Base-by-base conservation (phyloP, 2,113 vertebrate species). In the Clarias gariepinus region DNA sequence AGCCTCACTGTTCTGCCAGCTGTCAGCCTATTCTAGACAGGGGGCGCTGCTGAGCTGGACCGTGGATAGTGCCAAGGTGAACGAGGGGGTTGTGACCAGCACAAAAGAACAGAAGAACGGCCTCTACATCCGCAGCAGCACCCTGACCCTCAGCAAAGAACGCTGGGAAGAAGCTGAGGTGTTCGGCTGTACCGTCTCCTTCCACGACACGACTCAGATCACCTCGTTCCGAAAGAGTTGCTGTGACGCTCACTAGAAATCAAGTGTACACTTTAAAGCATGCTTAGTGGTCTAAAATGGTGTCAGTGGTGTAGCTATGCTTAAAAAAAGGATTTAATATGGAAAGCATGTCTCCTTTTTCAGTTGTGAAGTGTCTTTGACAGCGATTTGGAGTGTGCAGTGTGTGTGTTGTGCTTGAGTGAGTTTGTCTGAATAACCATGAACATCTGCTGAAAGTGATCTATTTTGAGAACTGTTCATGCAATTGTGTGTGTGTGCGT, bases 41-140 rank as follows among this genome's bases (percentile, higher is more conserved):
- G n/a, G n/a, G n/a, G 91, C 83, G 36, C 87, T 16, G 66, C 78
- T 83, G 83, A 88, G 82, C 82, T 92, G 90, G 88, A 88, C 83
- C 76, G 83, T 90, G 83, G 91, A 89, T 3, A 87, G 81, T 3
- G 63, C 21, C 6, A 81, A 84, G 85, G 88, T 82, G 58, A 73
- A 15, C 2, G 88, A 89, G 53, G 89, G 88, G 16, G 83, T 91
- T 86, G 36, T n/a, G n/a, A n/a, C n/a, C n/a, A n/a, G n/a, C n/a
- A n/a, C n/a, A n/a, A n/a, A n/a, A n/a, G n/a, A n/a, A n/a, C n/a
- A n/a, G n/a, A n/a, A n/a, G n/a, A n/a, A n/a, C n/a, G n/a, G n/a
- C n/a, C n/a, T n/a, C n/a, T n/a, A n/a, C n/a, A n/a, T n/a, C n/a
- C n/a, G n/a, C n/a, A n/a, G n/a, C n/a, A n/a, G n/a, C n/a, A n/a